These are phyloP conservation scores for Ciconia boyciana DNA, from an alignment of 2,113 vertebrate species.

Conservation along the genomic window DNA sequence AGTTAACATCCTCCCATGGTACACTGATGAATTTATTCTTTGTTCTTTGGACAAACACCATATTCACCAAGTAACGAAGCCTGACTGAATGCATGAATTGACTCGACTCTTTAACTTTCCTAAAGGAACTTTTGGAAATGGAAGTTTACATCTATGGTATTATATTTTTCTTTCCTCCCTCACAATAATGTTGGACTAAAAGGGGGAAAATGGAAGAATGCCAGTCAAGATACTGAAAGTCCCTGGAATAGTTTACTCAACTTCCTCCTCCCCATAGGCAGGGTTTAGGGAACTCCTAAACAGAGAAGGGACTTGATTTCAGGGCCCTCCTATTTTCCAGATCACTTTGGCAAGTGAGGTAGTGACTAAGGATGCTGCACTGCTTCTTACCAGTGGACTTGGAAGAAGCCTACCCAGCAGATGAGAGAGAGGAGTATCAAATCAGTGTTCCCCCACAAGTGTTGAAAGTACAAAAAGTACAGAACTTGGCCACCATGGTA, in stretches of 20 bases:
- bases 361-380: background rate
- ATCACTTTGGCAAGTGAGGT: background rate
- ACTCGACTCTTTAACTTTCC: background rate
- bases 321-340: background rate
- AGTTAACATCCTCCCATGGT: background rate
- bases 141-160: background rate
- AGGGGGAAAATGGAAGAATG: background rate
- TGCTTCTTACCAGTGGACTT: background rate
- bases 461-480: fast-evolving
- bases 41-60: background rate
- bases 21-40: background rate
- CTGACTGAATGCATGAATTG: background rate
- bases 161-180: background rate
- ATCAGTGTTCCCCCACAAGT: background rate
- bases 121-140: background rate
- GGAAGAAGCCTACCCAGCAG: background rate
- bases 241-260: background rate
- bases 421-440: background rate
- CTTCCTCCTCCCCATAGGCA: background rate
- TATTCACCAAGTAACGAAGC: background rate
- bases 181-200: background rate
- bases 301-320: background rate
- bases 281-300: background rate
- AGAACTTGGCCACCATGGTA: background rate
- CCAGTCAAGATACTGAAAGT: background rate